Base-by-base conservation (phyloP, 2,888 invertebrate genomes). In the Emmelina monodactyla region DNA sequence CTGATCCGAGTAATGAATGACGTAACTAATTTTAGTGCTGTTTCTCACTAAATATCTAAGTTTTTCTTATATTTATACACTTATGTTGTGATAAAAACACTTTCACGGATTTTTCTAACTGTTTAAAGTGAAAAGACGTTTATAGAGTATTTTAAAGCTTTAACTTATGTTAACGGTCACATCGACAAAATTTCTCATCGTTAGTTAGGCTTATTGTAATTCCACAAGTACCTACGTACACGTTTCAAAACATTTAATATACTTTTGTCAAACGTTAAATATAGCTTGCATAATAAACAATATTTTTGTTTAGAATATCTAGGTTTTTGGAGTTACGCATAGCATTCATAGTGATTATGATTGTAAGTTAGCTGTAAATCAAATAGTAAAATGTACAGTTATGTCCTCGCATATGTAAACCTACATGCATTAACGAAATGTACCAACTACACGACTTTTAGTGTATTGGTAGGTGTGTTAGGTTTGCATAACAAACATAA, bases 1-100 rank as follows among this genome's bases (percentile, higher is more conserved):
- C 69, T 66, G 72, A 69, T 70, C 72, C 73, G 76, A 72, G 75
- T 75, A 75, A 71, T 73, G 64, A 69, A 70, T 76, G 70, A 76
- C 70, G 73, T 71, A 76, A 76, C 63, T 59, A 62, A 53, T 56
- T 55, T 60, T 62, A 59, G 53, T 61, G 58, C 64, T 62, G 50
- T 59, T 56, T 25, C 25, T 25, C 9, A 25, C 11, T 25, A 11
- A 25, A 25, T n/a, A 25, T n/a, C 25, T 25, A 11, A 25, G 25
- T 25, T 25, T 25, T 7, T 25, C 11, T 11, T 25, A 4, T 25
- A n/a, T 10, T 25, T n/a, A 19, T 19, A 19, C 25, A 25, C n/a
- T 25, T 45, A 37, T 33, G 9, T 32, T 16, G 19, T 22, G 25
- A 22, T 22, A 28, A 37, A 33, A 30, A 34, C 59, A 65, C 9